Evolutionary conservation across 2,888 invertebrate species (phyloP).

Genomic region (Drosophila nigritarsus): DNA sequence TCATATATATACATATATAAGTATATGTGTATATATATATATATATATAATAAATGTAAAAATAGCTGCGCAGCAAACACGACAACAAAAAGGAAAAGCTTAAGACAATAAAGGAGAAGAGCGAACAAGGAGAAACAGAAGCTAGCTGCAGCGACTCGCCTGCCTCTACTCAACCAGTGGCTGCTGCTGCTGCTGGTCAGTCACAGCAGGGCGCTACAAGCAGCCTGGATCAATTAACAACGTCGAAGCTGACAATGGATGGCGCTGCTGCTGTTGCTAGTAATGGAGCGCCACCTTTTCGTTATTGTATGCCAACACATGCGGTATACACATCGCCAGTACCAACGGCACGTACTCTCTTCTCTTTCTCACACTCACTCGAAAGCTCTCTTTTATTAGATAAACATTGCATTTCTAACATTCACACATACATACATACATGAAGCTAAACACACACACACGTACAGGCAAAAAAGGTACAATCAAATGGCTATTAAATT

Average conservation of each 20-base stretch:
- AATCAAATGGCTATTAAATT: background rate
- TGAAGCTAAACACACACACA: conserved; percentile 7
- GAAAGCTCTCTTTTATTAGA: background rate
- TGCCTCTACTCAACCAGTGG: conserved; percentile 16
- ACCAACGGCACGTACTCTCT: conserved; percentile 87
- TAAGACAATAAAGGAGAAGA: conserved; percentile 67
- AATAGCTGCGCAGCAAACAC: conserved; percentile 83
- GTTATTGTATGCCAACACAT: conserved; percentile 88
- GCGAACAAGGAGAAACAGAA: conserved; percentile 27
- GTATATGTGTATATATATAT: background rate
- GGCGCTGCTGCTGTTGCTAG: conserved; percentile 53
- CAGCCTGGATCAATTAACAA: conserved; percentile 35
- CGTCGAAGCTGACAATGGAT: conserved; percentile 31
- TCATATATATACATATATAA: background rate
- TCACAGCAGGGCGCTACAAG: conserved; percentile 26
- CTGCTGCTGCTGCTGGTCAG: conserved; percentile 26
- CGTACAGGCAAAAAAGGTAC: background rate
- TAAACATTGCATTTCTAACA: conserved; percentile 4
- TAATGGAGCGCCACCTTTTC: conserved; percentile 84
- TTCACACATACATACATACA: conserved; percentile 18
- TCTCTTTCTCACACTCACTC: conserved; percentile 6
- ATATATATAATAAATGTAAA: conserved; percentile 51
- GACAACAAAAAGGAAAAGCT: conserved; percentile 79
- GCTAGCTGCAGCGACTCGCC: conserved; percentile 35
- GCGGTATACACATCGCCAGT: conserved; percentile 87